Evolutionary conservation across 2,888 invertebrate genomes (phyloP), one percentile per base, ranked within the genome.

Genomic region (Platycnemis pennipes): DNA sequence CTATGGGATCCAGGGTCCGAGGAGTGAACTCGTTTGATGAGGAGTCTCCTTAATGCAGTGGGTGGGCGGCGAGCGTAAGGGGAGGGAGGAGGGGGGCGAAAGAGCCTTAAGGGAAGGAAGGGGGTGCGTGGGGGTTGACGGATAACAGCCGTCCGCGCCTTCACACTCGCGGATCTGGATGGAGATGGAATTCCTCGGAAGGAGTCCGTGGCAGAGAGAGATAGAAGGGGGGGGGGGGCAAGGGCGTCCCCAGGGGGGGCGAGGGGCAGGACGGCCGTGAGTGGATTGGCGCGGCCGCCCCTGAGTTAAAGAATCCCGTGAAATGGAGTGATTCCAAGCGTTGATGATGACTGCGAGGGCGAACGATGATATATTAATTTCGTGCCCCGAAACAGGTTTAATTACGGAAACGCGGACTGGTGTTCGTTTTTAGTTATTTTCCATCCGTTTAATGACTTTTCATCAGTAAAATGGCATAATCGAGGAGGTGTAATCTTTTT

Each of bases 1-100:
- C 19, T 86, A 37, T 31, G 53, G 88, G 49, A 49, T 37, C 37
- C 31, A 19, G 37, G 88, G n/a, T 19, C 37, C 19, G 53, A 63
- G 26, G 53, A 42, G 89, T 37, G 91, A 63, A 63, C 63, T 91
- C 91, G 91, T 91, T 91, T 69, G 91, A 91, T 91, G 91, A 91
- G 56, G 91, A 91, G 42, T 44, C 11, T 63, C 44, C 91, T 91
- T 91, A 91, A 91, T 91, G 91, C 44, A 26, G 91, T 1, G 91
- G 91, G 63, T 22, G 56, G 46, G 37, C 11, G 42, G 86, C 5
- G 77, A 77, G 19, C n/a, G n/a, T n/a, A 19, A 37, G 19, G 89
- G 89, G 56, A 0, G 26, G 22, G 31, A 19, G 49, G 37, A 1
- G 19, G 53, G 26, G 88, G 1, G 31, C 19, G 88, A 37, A 19